Percentiles rank a stretch among this genome's conserved stretches.
These are phyloP conservation scores for Syngnathoides biaculeatus DNA, from an alignment of 2,113 vertebrate species.

Conservation along the genomic window DNA sequence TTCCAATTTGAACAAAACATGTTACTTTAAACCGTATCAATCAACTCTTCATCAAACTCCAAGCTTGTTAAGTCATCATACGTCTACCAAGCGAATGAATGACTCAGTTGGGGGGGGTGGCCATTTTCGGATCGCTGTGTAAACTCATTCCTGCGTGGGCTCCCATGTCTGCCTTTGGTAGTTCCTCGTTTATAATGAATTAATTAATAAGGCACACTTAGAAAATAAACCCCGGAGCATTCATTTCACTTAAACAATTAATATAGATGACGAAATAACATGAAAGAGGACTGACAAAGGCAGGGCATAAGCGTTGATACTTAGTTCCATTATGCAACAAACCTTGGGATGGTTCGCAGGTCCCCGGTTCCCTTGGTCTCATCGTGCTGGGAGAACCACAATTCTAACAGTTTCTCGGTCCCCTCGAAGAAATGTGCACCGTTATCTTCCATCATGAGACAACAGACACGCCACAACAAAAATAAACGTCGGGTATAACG, in stretches of 20 bases:
- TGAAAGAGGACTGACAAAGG: too few species aligned
- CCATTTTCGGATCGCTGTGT: slow-evolving; percentile 51
- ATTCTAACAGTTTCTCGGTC: slow-evolving; percentile 97
- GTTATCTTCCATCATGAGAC: slow-evolving; percentile 93
- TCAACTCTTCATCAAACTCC: neutral
- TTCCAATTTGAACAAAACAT: neutral
- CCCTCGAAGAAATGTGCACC: slow-evolving; percentile 99
- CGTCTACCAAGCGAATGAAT: slow-evolving; percentile 39
- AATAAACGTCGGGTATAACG: slow-evolving; percentile 64
- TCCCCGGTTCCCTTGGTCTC: slow-evolving; percentile 92
- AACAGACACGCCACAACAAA: slow-evolving; percentile 82
- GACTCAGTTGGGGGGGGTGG: slow-evolving; percentile 63
- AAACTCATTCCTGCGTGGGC: slow-evolving; percentile 17
- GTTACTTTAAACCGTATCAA: neutral
- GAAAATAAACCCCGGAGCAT: neutral
- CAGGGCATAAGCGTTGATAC: neutral
- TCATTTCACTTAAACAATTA: too few species aligned
- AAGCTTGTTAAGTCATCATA: neutral
- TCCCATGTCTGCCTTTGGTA: neutral
- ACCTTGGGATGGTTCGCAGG: slow-evolving; percentile 96
- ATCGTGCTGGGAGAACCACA: slow-evolving; percentile 96
- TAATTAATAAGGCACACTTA: neutral
- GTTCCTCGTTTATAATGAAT: neutral
- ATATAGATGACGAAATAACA: neutral
- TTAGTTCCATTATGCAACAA: slow-evolving; percentile 31